These are phyloP conservation scores for Drosophila subpulchrella DNA, from an alignment of 1,140 invertebrate species.

Conservation along the genomic window DNA sequence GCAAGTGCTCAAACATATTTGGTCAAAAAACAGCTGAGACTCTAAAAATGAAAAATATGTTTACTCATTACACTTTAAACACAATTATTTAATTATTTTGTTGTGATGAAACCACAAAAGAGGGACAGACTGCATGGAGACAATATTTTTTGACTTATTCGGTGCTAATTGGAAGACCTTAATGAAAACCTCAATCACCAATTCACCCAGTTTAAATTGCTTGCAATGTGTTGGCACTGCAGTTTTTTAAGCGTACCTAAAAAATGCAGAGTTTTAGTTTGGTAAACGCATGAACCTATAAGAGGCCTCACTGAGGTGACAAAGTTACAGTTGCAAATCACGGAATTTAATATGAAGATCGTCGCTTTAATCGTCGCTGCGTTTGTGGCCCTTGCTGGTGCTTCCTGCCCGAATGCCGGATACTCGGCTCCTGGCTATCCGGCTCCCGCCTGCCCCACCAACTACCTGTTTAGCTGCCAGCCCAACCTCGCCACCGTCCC, in stretches of 20 bases:
- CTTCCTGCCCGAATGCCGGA: constrained; percentile 27
- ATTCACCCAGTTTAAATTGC: constrained; percentile 6
- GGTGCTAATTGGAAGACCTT: too few species aligned
- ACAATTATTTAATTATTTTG: too few species aligned
- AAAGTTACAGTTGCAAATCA: constrained; percentile 14
- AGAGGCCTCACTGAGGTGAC: background rate
- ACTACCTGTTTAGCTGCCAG: constrained; percentile 78
- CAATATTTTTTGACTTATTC: background rate
- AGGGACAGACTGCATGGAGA: constrained; percentile 12
- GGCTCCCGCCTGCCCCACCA: constrained; percentile 68
- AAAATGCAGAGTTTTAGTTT: constrained; percentile 30
- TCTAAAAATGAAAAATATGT: too few species aligned
- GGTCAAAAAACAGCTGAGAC: too few species aligned
- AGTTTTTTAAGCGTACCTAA: constrained; percentile 3
- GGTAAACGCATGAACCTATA: constrained; percentile 15
- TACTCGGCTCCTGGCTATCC: constrained; percentile 22
- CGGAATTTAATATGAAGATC: constrained; percentile 42
- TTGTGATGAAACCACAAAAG: too few species aligned
- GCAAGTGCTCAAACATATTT: too few species aligned
- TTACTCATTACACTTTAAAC: too few species aligned
- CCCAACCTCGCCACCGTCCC: constrained; percentile 66
- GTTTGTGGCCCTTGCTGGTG: constrained; percentile 30
- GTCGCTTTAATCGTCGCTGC: constrained; percentile 23
- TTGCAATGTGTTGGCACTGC: constrained; percentile 10
- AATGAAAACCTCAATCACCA: background rate